Base-by-base conservation (phyloP, 2,113 vertebrate species). In the Climacteris rufus region DNA sequence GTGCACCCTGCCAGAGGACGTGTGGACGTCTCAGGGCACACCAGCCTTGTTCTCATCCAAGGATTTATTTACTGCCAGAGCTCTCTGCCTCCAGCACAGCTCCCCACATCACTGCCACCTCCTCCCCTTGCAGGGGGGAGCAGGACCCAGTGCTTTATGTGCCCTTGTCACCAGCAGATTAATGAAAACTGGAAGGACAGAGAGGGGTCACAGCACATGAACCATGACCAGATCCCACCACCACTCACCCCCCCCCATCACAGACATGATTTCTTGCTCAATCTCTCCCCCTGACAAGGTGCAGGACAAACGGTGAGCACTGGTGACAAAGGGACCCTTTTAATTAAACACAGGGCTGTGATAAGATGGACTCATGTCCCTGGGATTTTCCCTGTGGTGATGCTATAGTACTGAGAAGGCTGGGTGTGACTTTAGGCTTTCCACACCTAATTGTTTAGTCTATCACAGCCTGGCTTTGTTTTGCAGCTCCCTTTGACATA, bases 181-280 rank as follows among this genome's bases (percentile, higher is more conserved):
- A 59, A 97, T 95, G 92, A 61, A 78, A 83, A 40, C 30, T 54
- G 57, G 6, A 42, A 80, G 47, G 64, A 50, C 52, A 61, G 42
- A 60, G 53, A 2, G 11, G 63, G 68, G 74, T 93, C 39, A 31
- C 77, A 54, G 77, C 25, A 9, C 3, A 0, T 79, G 89, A 93
- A 75, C 68, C 23, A 1, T 66, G 40, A 87, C 82, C 4, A 15
- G 76, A 78, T 11, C 74, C 66, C 61, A 33, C 21, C 40, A n/a
- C 25, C 45, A 54, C 54, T 52, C 60, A 69, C 30, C 33, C 45
- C 35, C 42, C 21, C 1, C n/a, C n/a, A n/a, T n/a, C n/a, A n/a
- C n/a, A n/a, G n/a, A n/a, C n/a, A n/a, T n/a, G 81, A 97, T 97
- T 95, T 96, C 91, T 94, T 64, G 44, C 63, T 93, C 85, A 59